Base-by-base conservation (phyloP, 2,797 vertebrate species). In the Echeneis naucrates region DNA sequence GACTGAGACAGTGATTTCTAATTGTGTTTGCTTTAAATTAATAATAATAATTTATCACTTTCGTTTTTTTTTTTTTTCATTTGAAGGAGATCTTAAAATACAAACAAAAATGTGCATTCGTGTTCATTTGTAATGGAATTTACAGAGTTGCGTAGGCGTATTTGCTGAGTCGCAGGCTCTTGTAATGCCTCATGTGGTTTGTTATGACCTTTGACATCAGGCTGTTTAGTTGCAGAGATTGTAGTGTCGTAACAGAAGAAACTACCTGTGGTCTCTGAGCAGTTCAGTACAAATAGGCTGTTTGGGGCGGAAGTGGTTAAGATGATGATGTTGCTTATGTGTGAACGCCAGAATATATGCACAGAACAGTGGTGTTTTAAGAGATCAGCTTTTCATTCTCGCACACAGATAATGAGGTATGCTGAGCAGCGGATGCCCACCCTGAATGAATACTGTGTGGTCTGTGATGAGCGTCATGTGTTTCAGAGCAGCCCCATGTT, bases 401-500 rank as follows among this genome's bases (percentile, higher is more conserved):
- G 48, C 56, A 5, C 55, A 71, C 71, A 99, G 98, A 95, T 98
- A 68, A 97, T 98, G 95, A 98, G 95, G 81, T 99, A 99, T 0
- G 96, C 97, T 0, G 97, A 98, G 82, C 97, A 98, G 93, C 95
- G 98, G 70, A 95, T 99, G 57, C 95, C 96, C 0, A 98, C 97
- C 0, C 82, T 99, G 75, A 98, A 97, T 0, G 98, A 99, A 82
- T 98, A 97, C 90, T 99, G 98, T 2, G 97, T 98, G 68, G 94
- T 98, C 68, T 99, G 98, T 50, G 98, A 99, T 2, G 98, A 99
- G 84, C 95, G 95, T 75, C 98, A 99, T 30, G 95, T 99, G 88
- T 98, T 99, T 93, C 97, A 99, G 93, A 98, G 97, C 0, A 95
- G 96, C 60, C 97, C 96, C 27, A 96, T 97, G 96, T 95, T 99